Evolutionary conservation across 2,113 vertebrate genomes (phyloP).

Genomic region (Nothobranchius kuhntae): DNA sequence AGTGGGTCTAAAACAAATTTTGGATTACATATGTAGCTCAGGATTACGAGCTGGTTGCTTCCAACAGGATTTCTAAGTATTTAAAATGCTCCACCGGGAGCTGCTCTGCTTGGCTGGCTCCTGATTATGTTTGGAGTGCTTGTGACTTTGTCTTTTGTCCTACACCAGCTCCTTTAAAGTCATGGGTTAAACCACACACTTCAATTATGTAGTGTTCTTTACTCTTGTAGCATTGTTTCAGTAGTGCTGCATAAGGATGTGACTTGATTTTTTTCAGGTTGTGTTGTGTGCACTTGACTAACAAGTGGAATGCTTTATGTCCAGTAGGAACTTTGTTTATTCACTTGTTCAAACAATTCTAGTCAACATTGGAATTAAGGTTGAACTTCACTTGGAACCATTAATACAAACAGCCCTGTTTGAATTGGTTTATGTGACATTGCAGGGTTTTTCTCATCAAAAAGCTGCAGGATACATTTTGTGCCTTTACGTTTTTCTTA

Average conservation of each 20-base stretch:
- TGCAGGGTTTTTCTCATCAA: slow-evolving; percentile 4
- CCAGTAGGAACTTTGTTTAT: slow-evolving; percentile 24
- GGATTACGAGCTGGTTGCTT: slow-evolving; percentile 45
- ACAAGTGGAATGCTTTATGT: slow-evolving; percentile 30
- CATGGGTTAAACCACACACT: slow-evolving; percentile 1
- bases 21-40: slow-evolving; percentile 19
- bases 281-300: slow-evolving; percentile 16
- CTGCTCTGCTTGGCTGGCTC: slow-evolving; percentile 47
- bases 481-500: not conserved
- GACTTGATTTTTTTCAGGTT: slow-evolving; percentile 13
- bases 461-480: not conserved
- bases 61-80: slow-evolving; percentile 48
- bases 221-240: slow-evolving; percentile 27
- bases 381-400: not conserved
- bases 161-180: slow-evolving; percentile 4
- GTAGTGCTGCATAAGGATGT: slow-evolving; percentile 19
- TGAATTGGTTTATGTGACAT: not conserved
- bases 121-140: slow-evolving; percentile 44
- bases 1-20: slow-evolving; percentile 24
- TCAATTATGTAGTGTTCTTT: not conserved
- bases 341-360: slow-evolving; percentile 38
- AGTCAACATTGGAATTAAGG: slow-evolving; percentile 12
- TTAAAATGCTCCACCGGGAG: slow-evolving; percentile 48
- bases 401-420: not conserved
- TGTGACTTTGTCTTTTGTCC: slow-evolving; percentile 60